These are phyloP conservation scores for Drosophila suboccidentalis DNA, from an alignment of 2,888 invertebrate species.

Conservation along the genomic window DNA sequence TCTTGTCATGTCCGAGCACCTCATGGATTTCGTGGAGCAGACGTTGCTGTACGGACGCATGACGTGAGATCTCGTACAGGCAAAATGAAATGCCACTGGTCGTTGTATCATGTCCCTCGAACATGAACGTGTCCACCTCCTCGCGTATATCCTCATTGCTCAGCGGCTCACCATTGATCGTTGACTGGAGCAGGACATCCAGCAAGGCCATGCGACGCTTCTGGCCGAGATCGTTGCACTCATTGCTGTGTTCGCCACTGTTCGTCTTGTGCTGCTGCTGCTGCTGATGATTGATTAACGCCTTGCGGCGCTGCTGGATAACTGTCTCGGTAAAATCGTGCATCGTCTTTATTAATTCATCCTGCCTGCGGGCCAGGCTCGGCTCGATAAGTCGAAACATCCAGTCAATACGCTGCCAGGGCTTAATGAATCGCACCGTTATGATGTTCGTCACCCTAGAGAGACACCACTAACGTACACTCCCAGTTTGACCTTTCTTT, in stretches of 20 bases:
- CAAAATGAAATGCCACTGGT: conserved; percentile 81
- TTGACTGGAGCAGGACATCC: conserved; percentile 88
- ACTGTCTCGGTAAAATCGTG: conserved; percentile 80
- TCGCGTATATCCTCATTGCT: conserved; percentile 88
- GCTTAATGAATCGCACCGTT: conserved; percentile 73
- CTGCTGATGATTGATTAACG: conserved; percentile 21
- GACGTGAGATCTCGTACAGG: conserved; percentile 77
- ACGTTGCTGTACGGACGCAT: conserved; percentile 76
- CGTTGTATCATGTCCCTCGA: conserved; percentile 86
- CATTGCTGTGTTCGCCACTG: neutral
- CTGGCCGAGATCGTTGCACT: conserved; percentile 84
- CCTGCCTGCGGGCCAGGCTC: conserved; percentile 55
- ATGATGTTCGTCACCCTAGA: conserved; percentile 76
- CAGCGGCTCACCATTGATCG: conserved; percentile 87
- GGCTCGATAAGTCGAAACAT: conserved; percentile 72
- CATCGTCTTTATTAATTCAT: conserved; percentile 66
- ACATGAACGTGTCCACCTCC: conserved; percentile 89
- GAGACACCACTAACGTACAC: neutral
- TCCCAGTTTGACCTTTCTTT: neutral
- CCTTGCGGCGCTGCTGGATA: conserved; percentile 38
- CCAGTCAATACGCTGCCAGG: conserved; percentile 76
- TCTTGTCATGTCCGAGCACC: conserved; percentile 68
- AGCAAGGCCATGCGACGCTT: conserved; percentile 89
- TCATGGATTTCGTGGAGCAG: conserved; percentile 76
- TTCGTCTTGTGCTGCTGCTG: neutral